These are phyloP conservation scores for Fragum whitleyi DNA, from an alignment of 2,888 invertebrate species.

Conservation along the genomic window DNA sequence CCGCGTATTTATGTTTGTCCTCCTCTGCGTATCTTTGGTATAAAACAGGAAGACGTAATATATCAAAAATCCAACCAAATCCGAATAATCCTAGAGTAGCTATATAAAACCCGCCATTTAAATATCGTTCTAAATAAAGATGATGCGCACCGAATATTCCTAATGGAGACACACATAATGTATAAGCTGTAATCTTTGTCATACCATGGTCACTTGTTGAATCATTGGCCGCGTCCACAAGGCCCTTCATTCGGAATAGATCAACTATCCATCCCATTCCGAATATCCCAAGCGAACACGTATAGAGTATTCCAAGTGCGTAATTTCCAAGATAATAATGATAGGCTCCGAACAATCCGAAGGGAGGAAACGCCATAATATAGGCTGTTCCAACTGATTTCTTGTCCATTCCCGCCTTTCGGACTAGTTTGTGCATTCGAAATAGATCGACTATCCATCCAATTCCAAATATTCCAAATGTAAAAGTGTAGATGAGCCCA, in stretches of 20 bases:
- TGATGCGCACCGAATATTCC: conserved; percentile 63
- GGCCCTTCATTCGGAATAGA: conserved; percentile 60
- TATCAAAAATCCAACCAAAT: conserved; percentile 62
- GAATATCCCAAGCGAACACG: conserved; percentile 59
- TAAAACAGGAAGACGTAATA: conserved; percentile 58
- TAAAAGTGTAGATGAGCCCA: conserved; percentile 64
- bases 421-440: conserved; percentile 54
- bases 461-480: conserved; percentile 62
- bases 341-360: conserved; percentile 62
- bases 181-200: conserved; percentile 62
- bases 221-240: conserved; percentile 59
- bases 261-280: conserved; percentile 62
- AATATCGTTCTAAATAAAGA: conserved; percentile 57
- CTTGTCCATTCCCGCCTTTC: conserved; percentile 53
- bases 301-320: conserved; percentile 56
- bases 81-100: conserved; percentile 61
- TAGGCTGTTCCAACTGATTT: conserved; percentile 59
- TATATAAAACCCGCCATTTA: conserved; percentile 59
- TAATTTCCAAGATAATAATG: conserved; percentile 65
- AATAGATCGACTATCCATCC: conserved; percentile 67
- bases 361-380: conserved; percentile 62
- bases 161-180: conserved; percentile 59
- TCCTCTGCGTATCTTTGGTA: conserved; percentile 64
- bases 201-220: conserved; percentile 61
- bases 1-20: conserved; percentile 65